A percentile compares a stretch with the other conserved stretches of the same genome.
These are phyloP conservation scores for Clarias gariepinus DNA, from an alignment of 2,113 vertebrate genomes.

Conservation along the genomic window DNA sequence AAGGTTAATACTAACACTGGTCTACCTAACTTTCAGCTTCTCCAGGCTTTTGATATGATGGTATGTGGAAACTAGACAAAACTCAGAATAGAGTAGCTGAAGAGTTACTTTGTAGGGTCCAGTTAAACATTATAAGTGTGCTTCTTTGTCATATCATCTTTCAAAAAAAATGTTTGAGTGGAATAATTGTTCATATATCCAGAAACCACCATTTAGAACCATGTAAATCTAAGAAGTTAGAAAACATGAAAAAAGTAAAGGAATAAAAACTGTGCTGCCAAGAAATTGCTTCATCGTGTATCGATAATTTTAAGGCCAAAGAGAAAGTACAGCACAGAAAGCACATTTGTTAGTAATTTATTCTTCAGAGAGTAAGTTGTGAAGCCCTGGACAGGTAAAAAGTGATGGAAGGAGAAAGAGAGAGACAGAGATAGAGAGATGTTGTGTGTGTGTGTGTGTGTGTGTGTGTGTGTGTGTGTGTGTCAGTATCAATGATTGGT, in stretches of 20 bases:
- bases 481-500: neutral
- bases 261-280: slow-evolving; percentile 47
- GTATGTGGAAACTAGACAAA: neutral
- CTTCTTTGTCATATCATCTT: neutral
- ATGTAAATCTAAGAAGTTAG: slow-evolving; percentile 7
- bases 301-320: slow-evolving; percentile 52
- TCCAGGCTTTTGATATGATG: neutral
- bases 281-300: slow-evolving; percentile 50
- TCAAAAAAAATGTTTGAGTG: neutral
- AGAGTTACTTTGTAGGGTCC: neutral
- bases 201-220: neutral
- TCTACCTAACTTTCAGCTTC: neutral
- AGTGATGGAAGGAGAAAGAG: slow-evolving; percentile 36
- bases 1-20: too few relatives aligned
- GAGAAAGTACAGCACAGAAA: slow-evolving; percentile 41
- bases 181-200: neutral
- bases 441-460: neutral
- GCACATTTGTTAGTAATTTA: slow-evolving; percentile 59
- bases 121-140: neutral
- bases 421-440: neutral
- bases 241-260: slow-evolving; percentile 29
- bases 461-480: slow-evolving; percentile 4
- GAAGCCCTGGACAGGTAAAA: slow-evolving; percentile 53
- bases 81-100: neutral
- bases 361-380: slow-evolving; percentile 49